Conservation (phyloP, 2,113 vertebrate genomes). For the Mola mola region DNA sequence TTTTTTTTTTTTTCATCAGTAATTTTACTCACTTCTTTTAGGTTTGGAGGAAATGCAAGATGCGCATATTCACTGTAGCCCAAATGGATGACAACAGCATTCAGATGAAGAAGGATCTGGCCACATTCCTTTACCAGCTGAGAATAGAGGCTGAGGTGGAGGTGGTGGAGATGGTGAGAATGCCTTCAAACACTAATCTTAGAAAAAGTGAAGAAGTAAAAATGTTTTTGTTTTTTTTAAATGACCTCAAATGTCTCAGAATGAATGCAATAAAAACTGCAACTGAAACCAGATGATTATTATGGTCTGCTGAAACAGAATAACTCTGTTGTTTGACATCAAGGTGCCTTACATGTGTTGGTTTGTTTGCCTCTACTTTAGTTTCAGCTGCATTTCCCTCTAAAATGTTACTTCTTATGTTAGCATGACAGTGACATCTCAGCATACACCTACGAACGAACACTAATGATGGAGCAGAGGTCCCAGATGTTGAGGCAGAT, state of each 20-base stretch:
- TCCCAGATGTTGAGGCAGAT: conserved; percentile 98
- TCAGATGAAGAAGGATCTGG: conserved; percentile 99
- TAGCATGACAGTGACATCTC: conserved; percentile 98
- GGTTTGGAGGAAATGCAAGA: conserved; percentile 98
- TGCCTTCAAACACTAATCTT: neutral
- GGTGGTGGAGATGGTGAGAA: conserved; percentile 96
- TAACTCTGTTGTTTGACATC: neutral
- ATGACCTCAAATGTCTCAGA: fast-evolving
- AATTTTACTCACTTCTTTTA: conserved; percentile 52
- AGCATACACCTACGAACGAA: conserved; percentile 96
- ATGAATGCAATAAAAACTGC: neutral
- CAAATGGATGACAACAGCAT: conserved; percentile 99
- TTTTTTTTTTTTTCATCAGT: no score
- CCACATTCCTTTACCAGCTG: conserved; percentile 94
- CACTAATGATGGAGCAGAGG: conserved; percentile 99
- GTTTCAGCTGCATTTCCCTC: no score
- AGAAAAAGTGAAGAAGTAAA: neutral
- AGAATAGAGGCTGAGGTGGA: conserved; percentile 98
- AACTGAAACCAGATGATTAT: conserved; percentile 13
- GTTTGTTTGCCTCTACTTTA: no score
- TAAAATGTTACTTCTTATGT: conserved; percentile 2
- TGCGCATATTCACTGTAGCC: conserved; percentile 98
- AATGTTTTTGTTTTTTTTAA: neutral
- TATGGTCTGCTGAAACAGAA: neutral
- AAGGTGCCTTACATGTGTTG: neutral